Base-by-base conservation (phyloP, 1,140 invertebrate genomes). In the Amyelois transitella region DNA sequence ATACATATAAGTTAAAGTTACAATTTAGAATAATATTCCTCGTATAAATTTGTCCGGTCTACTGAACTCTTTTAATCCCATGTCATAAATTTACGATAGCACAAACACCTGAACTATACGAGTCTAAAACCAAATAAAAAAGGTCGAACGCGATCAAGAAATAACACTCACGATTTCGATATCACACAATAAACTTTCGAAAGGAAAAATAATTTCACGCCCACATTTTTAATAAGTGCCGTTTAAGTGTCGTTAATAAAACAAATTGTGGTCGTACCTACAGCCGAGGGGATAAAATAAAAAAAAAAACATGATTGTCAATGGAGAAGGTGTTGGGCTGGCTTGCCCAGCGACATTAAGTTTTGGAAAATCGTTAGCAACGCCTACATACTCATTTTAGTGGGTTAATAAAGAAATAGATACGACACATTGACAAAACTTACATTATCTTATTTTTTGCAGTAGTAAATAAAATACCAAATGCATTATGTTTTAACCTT, bases 241-340 rank as follows among this genome's bases (percentile, higher is more conserved):
- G 65, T 72, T 72, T 75, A 74, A 81, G 81, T 76, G 76, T 78
- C 69, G 75, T 81, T 81, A 76, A 81, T 81, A 78, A 84, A 81
- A 83, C 68, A 81, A 78, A 81, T 84, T 81, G 74, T 75, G 58
- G 62, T 69, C 66, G 60, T 57, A 56, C 45, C 66, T 64, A 67
- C 65, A 57, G 64, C 55, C 24, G 45, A 66, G 56, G 63, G 58
- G 60, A 67, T 62, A 62, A 71, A 73, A 75, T 73, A 77, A 83
- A 73, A 75, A 78, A 69, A 80, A 75, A 63, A 73, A 50, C 25
- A 51, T 19, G 45, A 48, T 59, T 66, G 62, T 67, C 60, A 69
- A 66, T 62, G 56, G 55, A 60, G 58, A 51, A 66, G 60, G 56
- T 63, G 43, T 58, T 52, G 21, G 3, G 25, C 48, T 58, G 49